Conservation (phyloP, 30 jellyfish, hydroid and myxozoan genomes). For the Aurelia aurita region DNA sequence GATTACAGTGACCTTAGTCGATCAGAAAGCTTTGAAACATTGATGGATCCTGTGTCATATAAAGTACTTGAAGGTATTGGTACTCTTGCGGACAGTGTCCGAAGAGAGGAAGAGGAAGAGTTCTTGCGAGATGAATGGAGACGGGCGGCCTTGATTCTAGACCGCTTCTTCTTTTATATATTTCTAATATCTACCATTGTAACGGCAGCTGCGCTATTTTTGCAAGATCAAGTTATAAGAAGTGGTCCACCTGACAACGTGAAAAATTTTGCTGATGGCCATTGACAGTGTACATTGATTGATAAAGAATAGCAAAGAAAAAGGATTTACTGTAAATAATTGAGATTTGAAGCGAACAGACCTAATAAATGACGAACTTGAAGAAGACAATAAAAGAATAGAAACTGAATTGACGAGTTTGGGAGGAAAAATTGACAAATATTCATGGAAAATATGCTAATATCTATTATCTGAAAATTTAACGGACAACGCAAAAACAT, state of each 20-base stretch:
- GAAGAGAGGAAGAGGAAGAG: conserved; percentile 84
- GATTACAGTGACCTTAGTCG: conserved; percentile 61
- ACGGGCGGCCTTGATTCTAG: conserved; percentile 74
- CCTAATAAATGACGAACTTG: too few relatives aligned
- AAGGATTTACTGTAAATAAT: too few relatives aligned
- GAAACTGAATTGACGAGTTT: too few relatives aligned
- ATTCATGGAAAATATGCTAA: too few relatives aligned
- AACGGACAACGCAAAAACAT: too few relatives aligned
- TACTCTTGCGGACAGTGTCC: conserved; percentile 80
- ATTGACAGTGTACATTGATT: background rate
- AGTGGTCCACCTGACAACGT: conserved; percentile 78
- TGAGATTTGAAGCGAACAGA: too few relatives aligned
- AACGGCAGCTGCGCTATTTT: conserved; percentile 76
- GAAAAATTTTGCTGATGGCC: background rate
- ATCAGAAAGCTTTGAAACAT: conserved; percentile 74
- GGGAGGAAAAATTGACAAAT: too few relatives aligned
- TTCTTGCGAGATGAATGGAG: conserved; percentile 81
- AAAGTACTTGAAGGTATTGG: conserved; percentile 81
- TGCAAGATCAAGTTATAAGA: conserved; percentile 74
- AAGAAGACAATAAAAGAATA: too few relatives aligned
- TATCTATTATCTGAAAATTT: too few relatives aligned
- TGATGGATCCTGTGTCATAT: conserved; percentile 80
- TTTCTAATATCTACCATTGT: conserved; percentile 61
- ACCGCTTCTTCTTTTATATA: conserved; percentile 71
- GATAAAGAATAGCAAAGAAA: background rate